Conservation (phyloP, 2,113 vertebrate species). For the Burhinus oedicnemus region DNA sequence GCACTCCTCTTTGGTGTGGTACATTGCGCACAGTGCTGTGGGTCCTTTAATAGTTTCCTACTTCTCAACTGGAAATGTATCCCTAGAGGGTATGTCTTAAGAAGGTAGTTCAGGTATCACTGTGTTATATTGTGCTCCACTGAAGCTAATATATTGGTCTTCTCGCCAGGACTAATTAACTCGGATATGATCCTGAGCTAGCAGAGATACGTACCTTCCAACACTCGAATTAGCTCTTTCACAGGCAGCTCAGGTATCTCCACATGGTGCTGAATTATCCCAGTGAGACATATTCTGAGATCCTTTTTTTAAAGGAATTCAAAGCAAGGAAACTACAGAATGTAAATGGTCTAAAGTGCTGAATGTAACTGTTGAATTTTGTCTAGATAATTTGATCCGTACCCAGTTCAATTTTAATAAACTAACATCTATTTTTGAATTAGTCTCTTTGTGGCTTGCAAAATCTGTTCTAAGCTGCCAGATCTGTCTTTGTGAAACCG, state of each 20-base stretch:
- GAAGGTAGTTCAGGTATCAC: background rate
- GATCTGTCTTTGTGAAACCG: background rate
- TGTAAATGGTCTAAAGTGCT: background rate
- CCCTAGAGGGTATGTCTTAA: background rate
- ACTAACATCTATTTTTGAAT: constrained; percentile 35
- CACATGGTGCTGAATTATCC: background rate
- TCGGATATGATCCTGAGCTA: background rate
- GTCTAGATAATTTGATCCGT: background rate
- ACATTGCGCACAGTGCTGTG: background rate
- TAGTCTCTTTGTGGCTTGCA: background rate
- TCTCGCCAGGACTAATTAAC: constrained; percentile 13
- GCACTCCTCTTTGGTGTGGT: background rate
- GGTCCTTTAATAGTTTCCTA: background rate
- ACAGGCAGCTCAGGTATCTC: background rate
- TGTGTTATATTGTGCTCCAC: background rate
- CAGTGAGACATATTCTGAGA: background rate
- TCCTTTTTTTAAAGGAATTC: background rate
- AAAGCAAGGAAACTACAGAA: background rate
- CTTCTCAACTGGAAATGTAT: background rate
- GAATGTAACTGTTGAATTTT: background rate
- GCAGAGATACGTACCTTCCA: background rate
- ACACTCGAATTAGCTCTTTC: background rate
- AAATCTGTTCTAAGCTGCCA: constrained; percentile 8
- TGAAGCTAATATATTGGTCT: background rate
- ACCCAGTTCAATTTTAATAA: background rate